Evolutionary conservation across 1,140 invertebrate genomes (phyloP), one percentile per base, ranked within the genome.

Genomic region (Achroia grisella): DNA sequence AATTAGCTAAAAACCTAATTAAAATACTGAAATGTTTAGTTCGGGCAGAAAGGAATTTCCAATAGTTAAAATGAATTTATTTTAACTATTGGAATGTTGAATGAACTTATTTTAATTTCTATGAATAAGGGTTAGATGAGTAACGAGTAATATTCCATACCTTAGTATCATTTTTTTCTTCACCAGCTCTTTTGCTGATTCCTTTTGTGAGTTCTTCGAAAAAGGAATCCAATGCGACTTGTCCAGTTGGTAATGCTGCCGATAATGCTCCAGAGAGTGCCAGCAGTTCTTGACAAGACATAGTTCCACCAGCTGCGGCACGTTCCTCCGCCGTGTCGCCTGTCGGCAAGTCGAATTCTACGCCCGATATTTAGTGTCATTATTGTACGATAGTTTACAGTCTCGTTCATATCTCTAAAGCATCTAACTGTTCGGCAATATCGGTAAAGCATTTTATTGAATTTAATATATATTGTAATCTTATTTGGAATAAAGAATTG

Each of bases 231-330:
- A 95, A 80, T 3, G 93, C 93, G 23, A 94, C 89, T 83, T 95
- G 94, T 30, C 93, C 94, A 4, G 96, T 96, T 11, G 96, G 96
- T 47, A 97, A 78, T 1, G 95, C 94, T 0, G 96, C 95, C 58
- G 94, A 95, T 15, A 98, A 90, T 8, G 95, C 95, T 32, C 96
- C 95, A 35, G 94, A 94, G 15, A 97, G 87, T 23, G 95, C 95
- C 32, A 98, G 87, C 1, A 98, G 88, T 86, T 98, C 96, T 80
- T 96, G 95, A 84, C 95, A 97, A 1, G 95, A 97, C 89, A 97
- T 93, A 8, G 90, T 89, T 11, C 86, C 82, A 15, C 76, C 81
- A 0, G 77, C 74, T 0, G 74, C 81, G 0, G 83, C 75, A 5
- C 79, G 60, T 23, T 77, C 76, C 50, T 81, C 81, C 1, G 62